Evolutionary conservation across 2,113 vertebrate genomes (phyloP).

Genomic region (Ornithorhynchus anatinus): DNA sequence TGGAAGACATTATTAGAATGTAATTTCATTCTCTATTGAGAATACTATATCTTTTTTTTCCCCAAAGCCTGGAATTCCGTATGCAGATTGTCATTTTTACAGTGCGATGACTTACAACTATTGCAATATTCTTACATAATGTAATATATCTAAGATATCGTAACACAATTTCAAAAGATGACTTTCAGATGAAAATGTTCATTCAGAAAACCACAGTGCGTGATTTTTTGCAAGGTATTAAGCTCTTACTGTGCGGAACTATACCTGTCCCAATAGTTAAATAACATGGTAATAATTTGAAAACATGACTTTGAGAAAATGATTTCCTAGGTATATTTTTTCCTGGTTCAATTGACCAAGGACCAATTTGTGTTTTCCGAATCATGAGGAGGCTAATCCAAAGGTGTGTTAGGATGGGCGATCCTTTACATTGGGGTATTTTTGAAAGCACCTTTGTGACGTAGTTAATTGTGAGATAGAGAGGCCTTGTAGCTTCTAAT

Average conservation of each 20-base stretch:
- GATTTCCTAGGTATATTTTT: conserved; percentile 38
- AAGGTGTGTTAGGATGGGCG: background rate
- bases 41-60: conserved; percentile 54
- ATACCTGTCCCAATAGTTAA: conserved; percentile 6
- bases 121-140: too few relatives aligned
- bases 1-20: background rate
- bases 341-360: conserved; percentile 42
- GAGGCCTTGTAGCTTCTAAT: background rate
- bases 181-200: conserved; percentile 21
- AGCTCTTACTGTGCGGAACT: background rate
- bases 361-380: conserved; percentile 9
- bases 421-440: conserved; percentile 24
- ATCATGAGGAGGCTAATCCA: too few relatives aligned
- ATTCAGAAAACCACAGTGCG: conserved; percentile 6
- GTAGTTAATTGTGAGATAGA: background rate
- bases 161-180: background rate
- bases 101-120: background rate
- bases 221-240: too few relatives aligned
- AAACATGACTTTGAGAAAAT: conserved; percentile 9
- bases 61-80: conserved; percentile 12
- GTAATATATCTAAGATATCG: conserved; percentile 2
- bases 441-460: background rate
- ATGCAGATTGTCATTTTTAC: conserved; percentile 32
- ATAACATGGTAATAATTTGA: conserved; percentile 2
- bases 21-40: background rate